Percentiles rank a stretch among this genome's conserved stretches.
Conservation (phyloP, 2,888 invertebrate species). For the Amiota mariae region DNA sequence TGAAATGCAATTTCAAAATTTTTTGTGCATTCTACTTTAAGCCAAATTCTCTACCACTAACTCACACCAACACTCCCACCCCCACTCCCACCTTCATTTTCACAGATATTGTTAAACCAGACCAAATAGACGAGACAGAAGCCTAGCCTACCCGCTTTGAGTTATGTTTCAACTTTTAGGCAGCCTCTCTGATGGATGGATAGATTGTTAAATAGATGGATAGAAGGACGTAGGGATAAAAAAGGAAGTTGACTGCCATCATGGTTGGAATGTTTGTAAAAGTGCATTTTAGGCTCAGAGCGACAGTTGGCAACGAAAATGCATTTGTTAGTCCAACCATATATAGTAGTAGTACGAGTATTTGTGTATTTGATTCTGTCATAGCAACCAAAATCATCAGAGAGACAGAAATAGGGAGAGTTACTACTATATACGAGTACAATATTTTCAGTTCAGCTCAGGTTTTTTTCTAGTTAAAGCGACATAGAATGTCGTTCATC, state of each 20-base stretch:
- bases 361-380: too few relatives aligned
- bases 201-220: slow-evolving; percentile 7
- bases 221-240: not conserved
- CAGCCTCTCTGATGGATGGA: slow-evolving; percentile 9
- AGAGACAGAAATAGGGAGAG: too few relatives aligned
- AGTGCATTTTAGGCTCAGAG: slow-evolving; percentile 64
- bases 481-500: slow-evolving; percentile 20
- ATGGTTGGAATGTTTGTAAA: slow-evolving; percentile 49
- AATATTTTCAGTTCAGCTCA: slow-evolving; percentile 48
- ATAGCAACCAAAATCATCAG: too few relatives aligned
- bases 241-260: not conserved
- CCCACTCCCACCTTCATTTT: too few relatives aligned
- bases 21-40: slow-evolving; percentile 42
- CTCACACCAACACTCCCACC: not conserved
- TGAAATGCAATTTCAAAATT: slow-evolving; percentile 67
- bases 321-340: slow-evolving; percentile 40
- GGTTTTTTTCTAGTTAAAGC: slow-evolving; percentile 18
- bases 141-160: slow-evolving; percentile 33
- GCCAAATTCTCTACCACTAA: not conserved
- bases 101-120: slow-evolving; percentile 34
- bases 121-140: not conserved
- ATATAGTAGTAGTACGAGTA: not conserved
- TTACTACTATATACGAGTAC: slow-evolving; percentile 39
- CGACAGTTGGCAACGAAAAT: slow-evolving; percentile 39
- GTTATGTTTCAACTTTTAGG: slow-evolving; percentile 18